Conservation (phyloP, 1,140 invertebrate genomes). For the Frieseomelitta varia region DNA sequence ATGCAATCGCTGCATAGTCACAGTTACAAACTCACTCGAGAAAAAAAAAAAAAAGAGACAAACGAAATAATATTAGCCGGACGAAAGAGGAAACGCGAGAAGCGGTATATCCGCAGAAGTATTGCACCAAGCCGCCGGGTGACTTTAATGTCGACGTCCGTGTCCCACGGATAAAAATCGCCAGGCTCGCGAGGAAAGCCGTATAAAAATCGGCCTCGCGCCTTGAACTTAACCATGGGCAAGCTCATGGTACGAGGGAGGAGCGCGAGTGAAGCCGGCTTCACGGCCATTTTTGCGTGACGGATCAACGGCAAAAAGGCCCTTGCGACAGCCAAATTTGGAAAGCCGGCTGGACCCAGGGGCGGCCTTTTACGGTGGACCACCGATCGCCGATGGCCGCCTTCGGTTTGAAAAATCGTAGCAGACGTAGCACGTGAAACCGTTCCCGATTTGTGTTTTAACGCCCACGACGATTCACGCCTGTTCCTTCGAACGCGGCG, state of each 20-base stretch:
- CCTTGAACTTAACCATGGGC: constrained; percentile 57
- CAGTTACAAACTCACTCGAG: too few relatives aligned
- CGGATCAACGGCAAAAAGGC: constrained; percentile 45
- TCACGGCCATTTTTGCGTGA: constrained; percentile 66
- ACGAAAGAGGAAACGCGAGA: not conserved
- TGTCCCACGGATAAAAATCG: not conserved
- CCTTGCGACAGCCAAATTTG: constrained; percentile 67
- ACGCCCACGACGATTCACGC: constrained; percentile 27
- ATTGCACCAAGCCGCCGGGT: not conserved
- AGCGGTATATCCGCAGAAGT: not conserved
- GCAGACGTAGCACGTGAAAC: not conserved
- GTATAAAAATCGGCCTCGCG: constrained; percentile 2
- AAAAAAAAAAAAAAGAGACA: too few relatives aligned
- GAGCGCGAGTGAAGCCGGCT: constrained; percentile 44
- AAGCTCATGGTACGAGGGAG: constrained; percentile 33
- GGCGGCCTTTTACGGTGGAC: constrained; percentile 55
- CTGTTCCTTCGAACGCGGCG: not conserved
- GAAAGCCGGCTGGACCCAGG: constrained; percentile 64
- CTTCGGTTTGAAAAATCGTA: constrained; percentile 71
- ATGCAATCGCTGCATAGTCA: too few relatives aligned
- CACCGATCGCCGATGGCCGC: constrained; percentile 62
- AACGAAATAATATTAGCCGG: not conserved
- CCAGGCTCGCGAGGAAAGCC: not conserved
- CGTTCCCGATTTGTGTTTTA: constrained; percentile 52
- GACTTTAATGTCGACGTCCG: not conserved